These are phyloP conservation scores for Sebastes taczanowskii DNA, from an alignment of 2,797 vertebrate species.

Conservation along the genomic window DNA sequence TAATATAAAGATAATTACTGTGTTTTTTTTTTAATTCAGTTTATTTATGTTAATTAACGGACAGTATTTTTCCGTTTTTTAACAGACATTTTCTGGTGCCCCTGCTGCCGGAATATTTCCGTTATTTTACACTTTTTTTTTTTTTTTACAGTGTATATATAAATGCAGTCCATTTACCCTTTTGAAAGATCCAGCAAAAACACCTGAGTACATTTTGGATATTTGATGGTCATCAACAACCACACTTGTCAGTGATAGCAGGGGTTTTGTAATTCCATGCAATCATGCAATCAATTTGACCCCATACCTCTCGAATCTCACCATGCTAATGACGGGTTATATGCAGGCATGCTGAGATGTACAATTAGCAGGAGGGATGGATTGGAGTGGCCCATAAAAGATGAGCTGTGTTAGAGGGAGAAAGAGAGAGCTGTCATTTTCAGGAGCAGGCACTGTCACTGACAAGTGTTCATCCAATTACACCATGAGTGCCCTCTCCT, in stretches of 20 bases:
- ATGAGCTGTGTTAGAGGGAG: slow-evolving; percentile 38
- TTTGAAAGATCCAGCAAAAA: neutral
- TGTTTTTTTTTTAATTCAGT: too few relatives aligned
- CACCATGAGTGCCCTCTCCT: slow-evolving; percentile 36
- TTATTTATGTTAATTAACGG: too few relatives aligned
- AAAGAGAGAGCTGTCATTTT: slow-evolving; percentile 65
- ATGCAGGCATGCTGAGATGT: slow-evolving; percentile 28
- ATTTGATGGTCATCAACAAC: neutral
- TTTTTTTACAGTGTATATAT: neutral
- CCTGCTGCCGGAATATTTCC: too few relatives aligned
- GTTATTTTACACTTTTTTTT: too few relatives aligned
- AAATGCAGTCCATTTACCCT: neutral
- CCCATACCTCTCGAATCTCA: neutral
- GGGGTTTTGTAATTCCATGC: slow-evolving; percentile 2
- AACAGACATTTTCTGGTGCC: too few relatives aligned
- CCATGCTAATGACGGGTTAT: slow-evolving; percentile 7
- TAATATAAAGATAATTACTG: too few relatives aligned
- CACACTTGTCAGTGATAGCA: neutral
- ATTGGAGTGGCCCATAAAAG: slow-evolving; percentile 50
- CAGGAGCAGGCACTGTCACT: slow-evolving; percentile 57
- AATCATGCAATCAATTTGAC: slow-evolving; percentile 38
- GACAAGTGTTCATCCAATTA: slow-evolving; percentile 74
- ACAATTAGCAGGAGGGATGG: slow-evolving; percentile 30
- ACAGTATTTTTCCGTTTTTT: too few relatives aligned
- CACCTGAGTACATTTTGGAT: neutral